These are phyloP conservation scores for Dipodomys stephensi DNA, from an alignment of 2,113 vertebrate species.

Conservation along the genomic window DNA sequence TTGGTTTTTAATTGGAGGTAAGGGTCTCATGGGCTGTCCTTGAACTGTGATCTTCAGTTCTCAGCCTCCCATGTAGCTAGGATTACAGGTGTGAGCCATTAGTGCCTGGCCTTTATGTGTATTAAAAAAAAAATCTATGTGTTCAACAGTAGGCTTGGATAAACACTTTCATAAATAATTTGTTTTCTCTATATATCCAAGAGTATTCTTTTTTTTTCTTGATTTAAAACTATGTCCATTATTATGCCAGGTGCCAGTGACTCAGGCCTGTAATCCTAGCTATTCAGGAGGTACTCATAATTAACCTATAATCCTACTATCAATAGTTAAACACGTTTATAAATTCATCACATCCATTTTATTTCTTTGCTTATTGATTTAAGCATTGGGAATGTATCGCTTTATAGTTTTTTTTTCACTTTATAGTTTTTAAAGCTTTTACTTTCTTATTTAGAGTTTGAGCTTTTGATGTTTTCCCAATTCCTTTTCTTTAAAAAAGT, in stretches of 20 bases:
- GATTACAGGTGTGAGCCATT: too few relatives aligned
- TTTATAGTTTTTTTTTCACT: conserved; percentile 14
- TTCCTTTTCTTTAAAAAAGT: too few relatives aligned
- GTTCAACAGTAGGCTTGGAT: not conserved
- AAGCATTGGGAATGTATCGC: not conserved
- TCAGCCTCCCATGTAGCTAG: too few relatives aligned
- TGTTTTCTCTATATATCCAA: not conserved
- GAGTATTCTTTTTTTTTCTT: not conserved
- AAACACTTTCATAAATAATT: not conserved
- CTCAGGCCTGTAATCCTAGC: too few relatives aligned
- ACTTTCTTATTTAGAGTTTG: not conserved
- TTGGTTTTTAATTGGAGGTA: too few relatives aligned
- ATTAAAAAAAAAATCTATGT: not conserved
- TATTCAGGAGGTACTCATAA: too few relatives aligned
- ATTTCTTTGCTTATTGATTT: conserved; percentile 24
- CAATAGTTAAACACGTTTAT: not conserved
- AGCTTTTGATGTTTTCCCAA: not conserved
- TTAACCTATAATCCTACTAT: not conserved
- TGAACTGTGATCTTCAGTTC: too few relatives aligned
- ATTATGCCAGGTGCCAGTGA: not conserved
- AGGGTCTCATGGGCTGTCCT: too few relatives aligned
- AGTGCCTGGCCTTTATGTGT: not conserved
- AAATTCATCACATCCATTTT: conserved; percentile 24
- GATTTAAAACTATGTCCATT: not conserved
- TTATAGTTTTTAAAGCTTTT: conserved; percentile 23